A percentile compares a stretch with the other conserved stretches of the same genome.
These are phyloP conservation scores for Craseonycteris thonglongyai DNA, from an alignment of 2,113 vertebrate species.

Conservation along the genomic window DNA sequence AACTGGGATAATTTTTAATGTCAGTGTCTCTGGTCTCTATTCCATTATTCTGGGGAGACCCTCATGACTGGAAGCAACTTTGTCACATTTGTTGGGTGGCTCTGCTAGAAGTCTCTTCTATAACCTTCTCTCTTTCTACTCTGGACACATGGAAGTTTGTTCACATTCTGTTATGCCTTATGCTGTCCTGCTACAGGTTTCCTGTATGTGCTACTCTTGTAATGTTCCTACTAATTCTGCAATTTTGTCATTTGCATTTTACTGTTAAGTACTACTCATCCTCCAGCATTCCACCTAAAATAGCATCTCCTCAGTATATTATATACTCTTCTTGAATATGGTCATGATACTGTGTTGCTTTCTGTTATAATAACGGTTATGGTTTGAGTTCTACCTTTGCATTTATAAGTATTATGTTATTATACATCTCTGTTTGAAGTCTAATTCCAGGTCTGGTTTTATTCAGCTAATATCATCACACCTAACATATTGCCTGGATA, in stretches of 20 bases:
- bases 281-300: not conserved
- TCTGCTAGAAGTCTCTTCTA: not conserved
- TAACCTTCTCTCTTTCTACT: not conserved
- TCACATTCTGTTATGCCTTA: not conserved
- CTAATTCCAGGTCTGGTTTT: not conserved
- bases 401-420: not conserved
- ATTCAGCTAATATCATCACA: not conserved
- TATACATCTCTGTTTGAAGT: not conserved
- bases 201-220: not conserved
- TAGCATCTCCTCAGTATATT: not conserved
- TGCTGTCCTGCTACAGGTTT: not conserved
- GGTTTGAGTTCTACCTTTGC: not conserved
- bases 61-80: not conserved
- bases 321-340: not conserved
- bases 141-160: not conserved
- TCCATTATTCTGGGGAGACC: not conserved
- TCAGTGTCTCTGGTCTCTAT: not conserved
- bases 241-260: not conserved
- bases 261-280: not conserved
- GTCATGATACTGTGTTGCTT: not conserved
- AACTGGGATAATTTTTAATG: not conserved
- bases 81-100: not conserved
- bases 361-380: not conserved
- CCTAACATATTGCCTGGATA: not conserved
- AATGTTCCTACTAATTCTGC: not conserved